Conservation (phyloP, 2,797 vertebrate species). For the Forpus xanthops region DNA sequence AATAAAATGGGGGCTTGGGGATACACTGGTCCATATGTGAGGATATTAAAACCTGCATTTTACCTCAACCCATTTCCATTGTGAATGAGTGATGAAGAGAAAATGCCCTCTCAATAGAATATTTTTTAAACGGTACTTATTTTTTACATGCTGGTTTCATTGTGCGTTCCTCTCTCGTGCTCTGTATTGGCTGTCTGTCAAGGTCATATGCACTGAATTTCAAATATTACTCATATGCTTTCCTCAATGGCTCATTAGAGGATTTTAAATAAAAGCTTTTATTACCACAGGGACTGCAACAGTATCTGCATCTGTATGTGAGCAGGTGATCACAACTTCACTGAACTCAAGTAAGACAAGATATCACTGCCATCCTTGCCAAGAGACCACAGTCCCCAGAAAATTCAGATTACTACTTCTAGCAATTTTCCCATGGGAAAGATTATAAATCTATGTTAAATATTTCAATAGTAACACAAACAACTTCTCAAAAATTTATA, state of each 20-base stretch:
- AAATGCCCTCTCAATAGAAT: not conserved
- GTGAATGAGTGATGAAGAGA: not conserved
- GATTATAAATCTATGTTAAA: not conserved
- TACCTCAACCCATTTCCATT: not conserved
- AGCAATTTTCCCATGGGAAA: not conserved
- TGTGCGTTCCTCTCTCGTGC: not conserved
- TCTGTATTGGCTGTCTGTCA: slow-evolving; percentile 34
- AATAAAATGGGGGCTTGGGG: not conserved
- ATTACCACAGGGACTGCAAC: slow-evolving; percentile 3
- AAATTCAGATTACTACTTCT: slow-evolving; percentile 18
- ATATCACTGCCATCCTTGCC: not conserved
- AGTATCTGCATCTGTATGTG: slow-evolving; percentile 18
- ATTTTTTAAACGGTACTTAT: not conserved
- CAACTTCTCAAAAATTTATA: not conserved
- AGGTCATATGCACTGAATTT: slow-evolving; percentile 45
- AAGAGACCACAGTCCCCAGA: not conserved
- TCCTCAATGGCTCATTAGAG: slow-evolving; percentile 59
- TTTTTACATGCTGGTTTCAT: not conserved
- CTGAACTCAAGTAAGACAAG: slow-evolving; percentile 6
- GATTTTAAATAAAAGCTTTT: slow-evolving; percentile 45
- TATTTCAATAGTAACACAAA: not conserved
- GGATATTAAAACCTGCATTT: not conserved
- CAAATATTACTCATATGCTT: slow-evolving; percentile 52
- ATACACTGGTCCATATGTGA: not conserved
- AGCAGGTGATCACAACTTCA: slow-evolving; percentile 17